Evolutionary conservation across 2,888 invertebrate species (phyloP).

Genomic region (Gymnoscelis rufifasciata): DNA sequence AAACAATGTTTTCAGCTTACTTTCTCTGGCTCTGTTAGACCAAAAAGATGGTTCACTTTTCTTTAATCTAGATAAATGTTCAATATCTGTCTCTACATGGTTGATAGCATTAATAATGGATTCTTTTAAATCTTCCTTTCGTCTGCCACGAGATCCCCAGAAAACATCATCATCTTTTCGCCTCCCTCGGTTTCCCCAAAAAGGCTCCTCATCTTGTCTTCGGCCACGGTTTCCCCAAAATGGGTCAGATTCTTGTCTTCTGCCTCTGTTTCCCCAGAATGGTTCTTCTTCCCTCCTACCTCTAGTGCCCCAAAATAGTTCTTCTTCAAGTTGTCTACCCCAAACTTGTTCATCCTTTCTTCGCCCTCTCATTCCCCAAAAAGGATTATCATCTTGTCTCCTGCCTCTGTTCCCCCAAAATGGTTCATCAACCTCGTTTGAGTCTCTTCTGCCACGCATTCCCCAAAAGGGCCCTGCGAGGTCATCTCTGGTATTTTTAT

Average conservation of each 20-base stretch:
- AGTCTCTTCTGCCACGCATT: conserved; percentile 39
- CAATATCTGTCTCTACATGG: conserved; percentile 47
- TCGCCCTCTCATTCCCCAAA: conserved; percentile 47
- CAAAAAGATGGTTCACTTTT: conserved; percentile 46
- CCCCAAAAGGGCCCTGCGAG: conserved; percentile 51
- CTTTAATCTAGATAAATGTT: conserved; percentile 45
- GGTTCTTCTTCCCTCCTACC: conserved; percentile 59
- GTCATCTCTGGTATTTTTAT: conserved; percentile 37
- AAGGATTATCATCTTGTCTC: conserved; percentile 41
- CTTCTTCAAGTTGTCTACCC: conserved; percentile 36
- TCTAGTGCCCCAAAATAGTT: conserved; percentile 55
- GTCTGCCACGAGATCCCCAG: conserved; percentile 46
- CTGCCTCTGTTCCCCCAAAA: conserved; percentile 58
- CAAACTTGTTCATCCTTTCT: conserved; percentile 38
- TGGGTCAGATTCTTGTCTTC: conserved; percentile 45
- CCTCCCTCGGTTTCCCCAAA: conserved; percentile 50
- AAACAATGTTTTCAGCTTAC: conserved; percentile 47
- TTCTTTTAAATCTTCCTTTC: conserved; percentile 45
- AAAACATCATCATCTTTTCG: conserved; percentile 39
- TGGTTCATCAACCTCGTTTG: conserved; percentile 30
- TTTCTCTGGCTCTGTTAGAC: conserved; percentile 47
- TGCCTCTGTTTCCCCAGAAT: conserved; percentile 74
- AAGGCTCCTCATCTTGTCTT: conserved; percentile 39
- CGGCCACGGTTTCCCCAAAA: conserved; percentile 52
- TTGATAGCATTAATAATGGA: conserved; percentile 46